Percentiles rank a stretch among this genome's conserved stretches.
Evolutionary conservation across 2,113 vertebrate genomes (phyloP).

Genomic region (Motacilla tschutschensis): DNA sequence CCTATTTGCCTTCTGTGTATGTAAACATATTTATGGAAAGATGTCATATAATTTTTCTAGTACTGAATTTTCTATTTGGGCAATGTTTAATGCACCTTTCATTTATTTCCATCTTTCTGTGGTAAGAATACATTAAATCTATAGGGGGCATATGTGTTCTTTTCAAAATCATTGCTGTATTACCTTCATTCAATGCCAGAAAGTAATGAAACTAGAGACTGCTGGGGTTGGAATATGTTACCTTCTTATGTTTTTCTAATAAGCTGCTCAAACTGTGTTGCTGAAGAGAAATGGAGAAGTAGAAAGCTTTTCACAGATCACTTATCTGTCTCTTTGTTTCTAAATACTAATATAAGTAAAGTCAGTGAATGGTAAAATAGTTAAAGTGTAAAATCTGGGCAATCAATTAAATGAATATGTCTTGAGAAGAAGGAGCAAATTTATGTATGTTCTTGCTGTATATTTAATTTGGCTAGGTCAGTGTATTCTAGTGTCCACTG

Average conservation of each 20-base stretch:
- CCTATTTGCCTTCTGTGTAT: not conserved
- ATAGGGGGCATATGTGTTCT: conserved; percentile 23
- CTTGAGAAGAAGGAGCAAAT: conserved; percentile 8
- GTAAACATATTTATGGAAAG: not conserved
- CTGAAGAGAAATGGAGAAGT: conserved; percentile 49
- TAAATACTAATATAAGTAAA: conserved; percentile 21
- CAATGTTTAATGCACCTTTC: not conserved
- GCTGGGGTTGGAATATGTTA: conserved; percentile 22
- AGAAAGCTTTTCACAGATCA: conserved; percentile 55
- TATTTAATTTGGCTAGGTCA: conserved; percentile 48
- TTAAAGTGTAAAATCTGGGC: conserved; percentile 54
- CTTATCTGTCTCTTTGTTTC: conserved; percentile 56
- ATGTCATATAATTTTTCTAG: not conserved
- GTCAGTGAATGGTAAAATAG: conserved; percentile 53
- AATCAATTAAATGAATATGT: conserved; percentile 25
- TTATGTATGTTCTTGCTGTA: conserved; percentile 42
- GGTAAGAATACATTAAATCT: not conserved
- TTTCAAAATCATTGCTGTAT: not conserved
- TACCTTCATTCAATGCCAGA: conserved; percentile 13
- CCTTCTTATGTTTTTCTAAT: conserved; percentile 65
- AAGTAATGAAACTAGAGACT: conserved; percentile 46
- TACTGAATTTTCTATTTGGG: not conserved
- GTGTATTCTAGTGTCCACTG: not conserved
- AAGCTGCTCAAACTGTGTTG: conserved; percentile 23
- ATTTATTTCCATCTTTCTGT: not conserved